Percentiles rank a stretch among this genome's conserved stretches.
Evolutionary conservation across 2,113 vertebrate genomes (phyloP).

Genomic region (Toxostoma redivivum): DNA sequence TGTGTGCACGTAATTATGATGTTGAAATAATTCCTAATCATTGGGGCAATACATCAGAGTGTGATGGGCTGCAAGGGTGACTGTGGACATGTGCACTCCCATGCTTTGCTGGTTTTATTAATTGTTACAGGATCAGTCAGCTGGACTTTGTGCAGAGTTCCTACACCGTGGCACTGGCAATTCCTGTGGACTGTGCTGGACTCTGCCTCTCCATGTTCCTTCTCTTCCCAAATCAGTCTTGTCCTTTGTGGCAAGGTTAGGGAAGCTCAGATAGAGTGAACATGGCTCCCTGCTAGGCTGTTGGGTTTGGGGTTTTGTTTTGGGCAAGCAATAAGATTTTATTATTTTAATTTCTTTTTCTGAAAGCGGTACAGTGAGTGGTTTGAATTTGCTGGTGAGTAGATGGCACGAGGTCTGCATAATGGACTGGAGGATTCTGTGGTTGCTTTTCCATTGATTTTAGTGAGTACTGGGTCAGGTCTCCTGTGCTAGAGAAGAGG

Average conservation of each 20-base stretch:
- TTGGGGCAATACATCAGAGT: background rate
- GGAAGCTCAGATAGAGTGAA: background rate
- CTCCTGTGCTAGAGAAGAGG: background rate
- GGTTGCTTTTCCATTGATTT: background rate
- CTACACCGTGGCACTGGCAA: fast-evolving
- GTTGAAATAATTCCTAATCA: background rate
- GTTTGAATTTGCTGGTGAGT: background rate
- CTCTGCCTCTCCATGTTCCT: background rate
- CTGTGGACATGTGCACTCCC: fast-evolving
- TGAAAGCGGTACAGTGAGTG: background rate
- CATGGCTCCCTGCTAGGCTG: background rate
- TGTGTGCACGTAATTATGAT: background rate
- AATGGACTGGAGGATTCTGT: background rate
- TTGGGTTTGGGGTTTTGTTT: background rate
- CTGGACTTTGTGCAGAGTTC: background rate
- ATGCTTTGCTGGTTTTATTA: background rate
- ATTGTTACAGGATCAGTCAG: background rate
- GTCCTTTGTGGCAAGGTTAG: background rate
- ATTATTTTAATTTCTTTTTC: background rate
- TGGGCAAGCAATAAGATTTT: background rate
- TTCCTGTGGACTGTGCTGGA: background rate
- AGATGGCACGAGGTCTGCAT: background rate
- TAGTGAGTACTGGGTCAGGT: background rate
- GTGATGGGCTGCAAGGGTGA: background rate
- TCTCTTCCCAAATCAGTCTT: background rate